Percentiles rank a stretch among this genome's conserved stretches.
Evolutionary conservation across 2,113 vertebrate genomes (phyloP).

Genomic region (Nothobranchius kuhntae): DNA sequence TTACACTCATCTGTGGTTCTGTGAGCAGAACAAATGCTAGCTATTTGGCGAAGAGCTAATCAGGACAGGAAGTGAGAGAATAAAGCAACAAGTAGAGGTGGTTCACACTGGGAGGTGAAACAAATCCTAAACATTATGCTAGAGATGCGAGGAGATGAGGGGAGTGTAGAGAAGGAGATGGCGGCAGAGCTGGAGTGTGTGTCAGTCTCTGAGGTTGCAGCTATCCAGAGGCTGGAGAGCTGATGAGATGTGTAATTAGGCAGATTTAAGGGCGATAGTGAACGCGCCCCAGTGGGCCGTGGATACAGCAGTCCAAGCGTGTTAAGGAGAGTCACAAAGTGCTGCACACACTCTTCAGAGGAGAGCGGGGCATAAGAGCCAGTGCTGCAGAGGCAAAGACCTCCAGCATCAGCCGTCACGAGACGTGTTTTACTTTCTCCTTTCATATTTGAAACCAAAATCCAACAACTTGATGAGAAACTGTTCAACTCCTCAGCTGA

Average conservation of each 20-base stretch:
- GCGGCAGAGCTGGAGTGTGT: slow-evolving; percentile 17
- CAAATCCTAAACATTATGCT: slow-evolving; percentile 13
- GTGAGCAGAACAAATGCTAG: slow-evolving; percentile 22
- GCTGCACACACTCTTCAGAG: slow-evolving; percentile 24
- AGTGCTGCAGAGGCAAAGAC: slow-evolving; percentile 32
- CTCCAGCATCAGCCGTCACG: slow-evolving; percentile 11
- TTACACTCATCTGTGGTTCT: slow-evolving; percentile 14
- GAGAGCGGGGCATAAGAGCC: slow-evolving; percentile 29
- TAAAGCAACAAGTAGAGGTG: slow-evolving; percentile 12
- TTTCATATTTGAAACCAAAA: too few relatives aligned
- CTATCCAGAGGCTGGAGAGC: slow-evolving; percentile 54
- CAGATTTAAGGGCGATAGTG: slow-evolving; percentile 64
- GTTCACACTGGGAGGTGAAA: background rate
- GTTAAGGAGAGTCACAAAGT: slow-evolving; percentile 46
- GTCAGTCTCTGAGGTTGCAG: slow-evolving; percentile 48
- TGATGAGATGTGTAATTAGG: slow-evolving; percentile 73
- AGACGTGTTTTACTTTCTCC: too few relatives aligned
- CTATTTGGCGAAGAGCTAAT: slow-evolving; percentile 26
- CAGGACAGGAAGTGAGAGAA: slow-evolving; percentile 26
- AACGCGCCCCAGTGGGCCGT: slow-evolving; percentile 48
- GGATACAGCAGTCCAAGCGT: slow-evolving; percentile 60
- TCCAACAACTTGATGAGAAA: too few relatives aligned
- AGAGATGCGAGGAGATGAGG: slow-evolving; percentile 32
- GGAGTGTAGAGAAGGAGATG: slow-evolving; percentile 5
- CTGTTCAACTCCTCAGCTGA: too few relatives aligned